Percentiles rank a stretch among this genome's conserved stretches.
Conservation (phyloP, 2,888 invertebrate genomes). For the Lomographa bimaculata region DNA sequence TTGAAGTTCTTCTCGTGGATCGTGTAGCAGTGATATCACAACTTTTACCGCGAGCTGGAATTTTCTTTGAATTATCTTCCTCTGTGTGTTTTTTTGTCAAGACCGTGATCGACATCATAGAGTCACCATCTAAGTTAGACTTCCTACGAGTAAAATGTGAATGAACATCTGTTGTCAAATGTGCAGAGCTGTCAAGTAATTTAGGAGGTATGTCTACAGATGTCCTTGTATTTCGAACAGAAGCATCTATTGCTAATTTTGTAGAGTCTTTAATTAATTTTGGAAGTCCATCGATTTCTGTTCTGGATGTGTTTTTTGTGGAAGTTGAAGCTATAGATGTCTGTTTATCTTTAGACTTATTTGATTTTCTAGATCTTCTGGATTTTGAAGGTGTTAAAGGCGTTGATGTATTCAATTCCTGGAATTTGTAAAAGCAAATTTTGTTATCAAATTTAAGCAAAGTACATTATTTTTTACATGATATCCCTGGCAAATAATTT, state of each 20-base stretch:
- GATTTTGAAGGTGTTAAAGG: too few species aligned
- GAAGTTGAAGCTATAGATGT: too few species aligned
- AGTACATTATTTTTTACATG: too few species aligned
- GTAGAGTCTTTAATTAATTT: constrained; percentile 3
- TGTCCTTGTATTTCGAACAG: background rate
- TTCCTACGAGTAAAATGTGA: background rate
- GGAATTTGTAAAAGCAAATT: too few species aligned
- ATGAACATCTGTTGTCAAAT: background rate
- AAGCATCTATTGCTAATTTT: background rate
- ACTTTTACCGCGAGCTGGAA: background rate
- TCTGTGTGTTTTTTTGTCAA: too few species aligned
- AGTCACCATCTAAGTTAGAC: constrained; percentile 3
- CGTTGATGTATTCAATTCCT: too few species aligned
- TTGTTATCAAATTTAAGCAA: too few species aligned
- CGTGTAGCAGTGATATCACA: background rate
- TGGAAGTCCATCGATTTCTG: background rate
- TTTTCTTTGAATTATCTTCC: background rate
- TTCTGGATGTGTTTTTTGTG: too few species aligned
- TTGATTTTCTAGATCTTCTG: too few species aligned
- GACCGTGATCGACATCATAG: too few species aligned
- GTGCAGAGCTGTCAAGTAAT: background rate
- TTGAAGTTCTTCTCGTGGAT: background rate
- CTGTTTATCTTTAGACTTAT: too few species aligned
- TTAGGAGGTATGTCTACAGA: constrained; percentile 3
- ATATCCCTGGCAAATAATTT: too few species aligned